Evolutionary conservation across 1,140 invertebrate genomes (phyloP).

Genomic region (Pseudoatta argentina): DNA sequence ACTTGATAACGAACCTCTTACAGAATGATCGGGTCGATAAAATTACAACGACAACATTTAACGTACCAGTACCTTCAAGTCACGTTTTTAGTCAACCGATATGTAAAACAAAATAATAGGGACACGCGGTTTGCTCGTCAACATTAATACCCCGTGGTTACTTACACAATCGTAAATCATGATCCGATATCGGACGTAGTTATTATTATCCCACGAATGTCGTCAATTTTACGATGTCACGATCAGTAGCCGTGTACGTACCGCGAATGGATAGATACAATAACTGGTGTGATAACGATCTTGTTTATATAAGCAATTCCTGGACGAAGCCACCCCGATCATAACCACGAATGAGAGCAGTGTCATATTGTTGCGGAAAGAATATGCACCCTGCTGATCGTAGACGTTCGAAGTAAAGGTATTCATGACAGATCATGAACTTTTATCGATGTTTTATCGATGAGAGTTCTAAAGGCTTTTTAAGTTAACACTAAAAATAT

Average conservation of each 20-base stretch:
- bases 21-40: slow-evolving; percentile 3
- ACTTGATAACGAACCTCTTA: not conserved
- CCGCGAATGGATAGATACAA: slow-evolving; percentile 70
- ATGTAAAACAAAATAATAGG: slow-evolving; percentile 30
- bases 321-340: slow-evolving; percentile 59
- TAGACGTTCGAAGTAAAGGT: slow-evolving; percentile 59
- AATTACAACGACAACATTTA: slow-evolving; percentile 2
- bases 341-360: slow-evolving; percentile 40
- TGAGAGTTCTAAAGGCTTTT: slow-evolving; percentile 1
- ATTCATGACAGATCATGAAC: slow-evolving; percentile 62
- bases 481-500: no score
- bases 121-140: slow-evolving; percentile 11
- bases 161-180: slow-evolving; percentile 69
- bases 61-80: slow-evolving; percentile 7
- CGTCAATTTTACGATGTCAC: slow-evolving; percentile 67
- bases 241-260: slow-evolving; percentile 72
- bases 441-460: slow-evolving; percentile 27
- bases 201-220: slow-evolving; percentile 74
- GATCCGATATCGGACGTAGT: slow-evolving; percentile 68
- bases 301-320: slow-evolving; percentile 74
- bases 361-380: slow-evolving; percentile 53
- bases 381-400: slow-evolving; percentile 61
- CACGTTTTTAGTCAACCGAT: slow-evolving; percentile 44
- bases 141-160: slow-evolving; percentile 4
- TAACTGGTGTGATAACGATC: slow-evolving; percentile 72